Evolutionary conservation across 2,797 vertebrate genomes (phyloP), one percentile per base, ranked within the genome.

Genomic region (Australoheros facetus): DNA sequence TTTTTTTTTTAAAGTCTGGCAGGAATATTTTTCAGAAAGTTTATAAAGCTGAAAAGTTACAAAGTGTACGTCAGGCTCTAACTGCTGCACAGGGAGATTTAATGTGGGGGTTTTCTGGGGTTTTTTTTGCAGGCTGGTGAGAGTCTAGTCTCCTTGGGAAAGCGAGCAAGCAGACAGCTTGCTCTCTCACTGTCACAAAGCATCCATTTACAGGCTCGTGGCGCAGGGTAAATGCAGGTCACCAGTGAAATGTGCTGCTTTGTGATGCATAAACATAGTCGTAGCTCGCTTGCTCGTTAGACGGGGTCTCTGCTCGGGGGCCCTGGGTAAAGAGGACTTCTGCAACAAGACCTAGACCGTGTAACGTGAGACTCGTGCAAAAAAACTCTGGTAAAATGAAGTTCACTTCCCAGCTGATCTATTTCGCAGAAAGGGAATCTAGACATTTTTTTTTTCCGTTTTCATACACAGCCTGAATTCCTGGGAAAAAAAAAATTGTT

Each of bases 131-230:
- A 81, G 66, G 34, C 87, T 77, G 85, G 34, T 77, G 45, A 71
- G 73, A 70, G 82, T 74, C 79, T 13, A 1, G 83, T 76, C 82
- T 86, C 73, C 17, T 58, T 13, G 66, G 75, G 71, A 69, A 70
- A 76, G 83, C 9, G 1, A 78, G 79, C 82, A 8, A 26, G 84
- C 69, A 51, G 53, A 70, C 83, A 72, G 83, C 73, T 79, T 66
- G 30, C 81, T 77, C 85, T 75, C 85, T 83, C 87, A 79, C 85
- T 88, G 91, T 91, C 92, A 91, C 89, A 88, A 90, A 89, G 89
- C 85, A 84, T 88, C 84, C 85, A 88, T 89, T 89, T 87, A 87
- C 79, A 83, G 83, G 59, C 87, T 75, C 66, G 82, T n/a, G 48
- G 79, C 42, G 3, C 87, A 59, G 92, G 89, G 79, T 77, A 87